Evolutionary conservation across 2,888 invertebrate genomes (phyloP), one percentile per base, ranked within the genome.

Genomic region (Stictocephala bisonia): DNA sequence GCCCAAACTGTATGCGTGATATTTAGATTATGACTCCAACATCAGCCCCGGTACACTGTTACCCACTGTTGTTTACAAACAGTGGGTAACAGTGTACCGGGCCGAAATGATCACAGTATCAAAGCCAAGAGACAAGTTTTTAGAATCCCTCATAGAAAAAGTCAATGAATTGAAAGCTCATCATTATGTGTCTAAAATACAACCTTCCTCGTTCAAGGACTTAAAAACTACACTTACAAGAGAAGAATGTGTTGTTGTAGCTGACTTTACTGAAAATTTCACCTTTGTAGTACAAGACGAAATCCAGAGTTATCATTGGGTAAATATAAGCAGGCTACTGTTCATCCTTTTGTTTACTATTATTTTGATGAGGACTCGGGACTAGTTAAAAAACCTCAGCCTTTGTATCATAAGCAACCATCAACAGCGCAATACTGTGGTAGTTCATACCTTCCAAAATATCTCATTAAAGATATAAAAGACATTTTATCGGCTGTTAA

Each of bases 281-380:
- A 44, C 44, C 7, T 60, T 58, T 48, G 31, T 60, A 15, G 20
- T 71, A 48, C 60, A 71, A 71, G 71, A 71, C 27, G 71, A 71
- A 48, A 60, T 60, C 15, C 71, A 58, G 9, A 56, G 71, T 31
- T 56, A 24, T 26, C 58, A 71, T 44, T 71, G 71, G 60, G 27
- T 58, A 1, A 71, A 44, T 40, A n/a, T n/a, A 27, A 51, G 31
- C 70, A 70, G 26, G 70, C 53, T 13, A 53, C 53, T 3, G 13
- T 56, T 41, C 71, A 71, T 22, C 60, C 58, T 3, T 71, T 41
- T 60, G 71, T 71, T 9, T 40, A 35, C 18, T 71, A 71, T 41
- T 44, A 58, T n/a, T 56, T 13, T 20, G 29, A 70, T 31, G 29
- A 56, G 24, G 53, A 53, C 51, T 31, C 29, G 2, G 35, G 22